Evolutionary conservation across 2,113 vertebrate species (phyloP).

Genomic region (Coptodon rendalli): DNA sequence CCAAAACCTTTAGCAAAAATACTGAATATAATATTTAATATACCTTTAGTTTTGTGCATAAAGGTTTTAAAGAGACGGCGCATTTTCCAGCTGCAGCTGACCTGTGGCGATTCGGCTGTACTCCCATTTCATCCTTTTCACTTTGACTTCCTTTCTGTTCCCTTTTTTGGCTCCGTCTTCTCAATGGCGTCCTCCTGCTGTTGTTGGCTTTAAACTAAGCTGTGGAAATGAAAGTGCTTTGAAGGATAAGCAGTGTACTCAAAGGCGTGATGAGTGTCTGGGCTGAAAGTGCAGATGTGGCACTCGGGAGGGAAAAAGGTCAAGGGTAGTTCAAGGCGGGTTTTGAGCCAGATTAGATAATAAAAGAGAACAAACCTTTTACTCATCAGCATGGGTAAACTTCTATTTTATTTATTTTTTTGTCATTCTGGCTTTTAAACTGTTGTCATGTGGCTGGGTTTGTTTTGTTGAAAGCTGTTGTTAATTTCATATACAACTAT

Average conservation of each 20-base stretch:
- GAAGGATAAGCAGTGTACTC: constrained; percentile 1
- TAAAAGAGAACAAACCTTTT: neutral
- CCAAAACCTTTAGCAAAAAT: neutral
- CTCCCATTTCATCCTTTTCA: neutral
- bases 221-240: constrained; percentile 49
- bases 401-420: neutral
- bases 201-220: constrained; percentile 20
- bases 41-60: neutral
- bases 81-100: neutral
- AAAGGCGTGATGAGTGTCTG: constrained; percentile 2
- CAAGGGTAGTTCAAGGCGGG: neutral
- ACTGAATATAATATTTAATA: neutral
- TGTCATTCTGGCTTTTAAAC: neutral
- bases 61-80: neutral
- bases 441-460: neutral
- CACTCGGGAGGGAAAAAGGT: constrained; percentile 5
- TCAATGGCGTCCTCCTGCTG: neutral
- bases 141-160: neutral
- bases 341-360: neutral
- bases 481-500: neutral
- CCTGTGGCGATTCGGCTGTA: neutral
- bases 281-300: constrained; percentile 24
- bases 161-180: neutral
- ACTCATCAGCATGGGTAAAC: neutral
- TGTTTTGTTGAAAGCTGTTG: neutral